Evolutionary conservation across 2,797 vertebrate species (phyloP), one percentile per base, ranked within the genome.

Genomic region (Ambastaia sidthimunki): DNA sequence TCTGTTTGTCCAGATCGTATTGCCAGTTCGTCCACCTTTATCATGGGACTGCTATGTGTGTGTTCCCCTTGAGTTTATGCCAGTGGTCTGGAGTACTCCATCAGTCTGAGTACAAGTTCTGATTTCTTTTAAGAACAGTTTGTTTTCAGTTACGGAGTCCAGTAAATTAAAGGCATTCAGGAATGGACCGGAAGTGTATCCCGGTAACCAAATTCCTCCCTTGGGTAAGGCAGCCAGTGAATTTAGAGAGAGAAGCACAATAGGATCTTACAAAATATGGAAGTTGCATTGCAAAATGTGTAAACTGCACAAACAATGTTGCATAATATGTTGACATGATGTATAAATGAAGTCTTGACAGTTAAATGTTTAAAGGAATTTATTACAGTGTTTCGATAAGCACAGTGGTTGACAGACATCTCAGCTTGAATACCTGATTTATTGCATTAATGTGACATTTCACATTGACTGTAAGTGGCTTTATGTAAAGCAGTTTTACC

Each of bases 171-270:
- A n/a, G 59, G 50, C 18, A 9, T 34, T 50, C 60, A 57, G 76
- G 80, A 77, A 65, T 25, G 50, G 76, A 78, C 57, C 68, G 89
- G 88, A 91, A 90, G 87, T 85, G 91, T 92, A 86, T 90, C 90
- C 87, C 88, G 85, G 87, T 86, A 86, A 91, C 89, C 66, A 10
- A 23, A 68, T 83, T 70, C 66, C 84, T 81, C 80, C 76, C 76
- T 19, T 28, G 76, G 85, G 89, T 41, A 85, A 19, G 28, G 84
- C 74, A 71, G 34, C 65, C 59, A 72, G 57, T 71, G 9, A 16
- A 71, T 78, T 44, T 66, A 62, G 18, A 76, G 19, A 47, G n/a
- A 47, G 19, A 69, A 60, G 25, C 62, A 18, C 50, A 28, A 13
- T 28, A 54, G 21, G 25, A 77, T 60, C 4, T 72, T 74, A 63